These are phyloP conservation scores for Fissipunctia ypsillon DNA, from an alignment of 2,888 invertebrate species.

Conservation along the genomic window DNA sequence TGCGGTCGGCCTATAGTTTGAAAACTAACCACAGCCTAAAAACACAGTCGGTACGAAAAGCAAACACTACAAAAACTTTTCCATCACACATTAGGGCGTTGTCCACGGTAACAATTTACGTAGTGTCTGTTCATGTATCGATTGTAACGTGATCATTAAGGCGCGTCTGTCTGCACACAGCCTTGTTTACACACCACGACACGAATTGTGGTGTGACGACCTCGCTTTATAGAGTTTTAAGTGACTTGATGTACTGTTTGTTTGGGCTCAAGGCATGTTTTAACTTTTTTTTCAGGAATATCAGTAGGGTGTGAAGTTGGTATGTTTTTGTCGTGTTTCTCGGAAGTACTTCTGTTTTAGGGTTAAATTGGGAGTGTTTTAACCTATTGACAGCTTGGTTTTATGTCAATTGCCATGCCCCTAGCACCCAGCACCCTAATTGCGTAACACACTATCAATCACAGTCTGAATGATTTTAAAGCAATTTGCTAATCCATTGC, in stretches of 20 bases:
- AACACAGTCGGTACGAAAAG: slow-evolving; percentile 1
- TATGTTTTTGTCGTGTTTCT: slow-evolving; percentile 12
- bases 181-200: slow-evolving; percentile 64
- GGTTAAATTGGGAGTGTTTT: background rate
- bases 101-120: slow-evolving; percentile 65
- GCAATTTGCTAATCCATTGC: too few species aligned
- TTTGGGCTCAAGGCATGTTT: slow-evolving; percentile 52
- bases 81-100: slow-evolving; percentile 64
- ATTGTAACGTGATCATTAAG: slow-evolving; percentile 70
- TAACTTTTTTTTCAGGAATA: slow-evolving; percentile 41
- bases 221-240: slow-evolving; percentile 64
- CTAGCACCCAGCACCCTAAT: too few species aligned
- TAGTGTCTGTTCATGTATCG: slow-evolving; percentile 61
- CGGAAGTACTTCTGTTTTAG: background rate
- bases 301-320: slow-evolving; percentile 30
- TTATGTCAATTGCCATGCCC: too few species aligned
- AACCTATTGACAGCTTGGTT: too few species aligned
- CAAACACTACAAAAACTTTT: slow-evolving; percentile 40
- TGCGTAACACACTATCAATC: too few species aligned
- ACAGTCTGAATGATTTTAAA: too few species aligned
- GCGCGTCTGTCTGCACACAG: slow-evolving; percentile 63
- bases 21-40: slow-evolving; percentile 4
- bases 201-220: slow-evolving; percentile 63
- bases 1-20: too few species aligned
- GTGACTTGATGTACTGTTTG: slow-evolving; percentile 59